Evolutionary conservation across 2,888 invertebrate genomes (phyloP).

Genomic region (Tanytarsus gracilentus): DNA sequence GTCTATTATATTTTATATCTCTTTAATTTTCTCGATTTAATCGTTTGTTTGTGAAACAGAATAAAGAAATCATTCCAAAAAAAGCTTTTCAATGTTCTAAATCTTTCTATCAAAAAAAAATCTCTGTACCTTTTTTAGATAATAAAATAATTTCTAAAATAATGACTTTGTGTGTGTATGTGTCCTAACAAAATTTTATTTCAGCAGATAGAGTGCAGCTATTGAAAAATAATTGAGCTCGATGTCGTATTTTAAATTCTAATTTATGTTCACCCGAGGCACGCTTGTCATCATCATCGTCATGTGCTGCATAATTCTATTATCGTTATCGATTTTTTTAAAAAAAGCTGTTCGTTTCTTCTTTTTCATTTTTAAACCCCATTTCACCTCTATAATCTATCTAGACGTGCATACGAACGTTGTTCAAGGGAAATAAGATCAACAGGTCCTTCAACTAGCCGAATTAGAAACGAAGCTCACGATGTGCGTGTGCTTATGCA

Average conservation of each 20-base stretch:
- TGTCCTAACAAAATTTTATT: not conserved
- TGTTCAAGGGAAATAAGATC: no score
- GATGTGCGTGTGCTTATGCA: no score
- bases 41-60: not conserved
- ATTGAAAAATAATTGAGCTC: not conserved
- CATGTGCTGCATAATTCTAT: not conserved
- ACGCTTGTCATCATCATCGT: not conserved
- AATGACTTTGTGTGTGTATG: not conserved
- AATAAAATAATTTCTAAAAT: not conserved
- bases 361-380: no score
- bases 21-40: not conserved
- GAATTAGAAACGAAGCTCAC: not conserved
- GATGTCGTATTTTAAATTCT: not conserved
- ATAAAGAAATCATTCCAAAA: not conserved
- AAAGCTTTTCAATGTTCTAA: not conserved
- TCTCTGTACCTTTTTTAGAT: not conserved
- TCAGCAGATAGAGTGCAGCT: no score
- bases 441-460: not conserved
- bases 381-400: no score
- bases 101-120: no score
- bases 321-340: no score
- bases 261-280: not conserved
- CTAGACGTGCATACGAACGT: no score
- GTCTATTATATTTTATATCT: slow-evolving; percentile 17
- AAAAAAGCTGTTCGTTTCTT: no score